Percentiles rank a stretch among this genome's conserved stretches.
phyloP scores from a whole-genome alignment of 2,797 vertebrate species.

The Myotis vivesi region DNA sequence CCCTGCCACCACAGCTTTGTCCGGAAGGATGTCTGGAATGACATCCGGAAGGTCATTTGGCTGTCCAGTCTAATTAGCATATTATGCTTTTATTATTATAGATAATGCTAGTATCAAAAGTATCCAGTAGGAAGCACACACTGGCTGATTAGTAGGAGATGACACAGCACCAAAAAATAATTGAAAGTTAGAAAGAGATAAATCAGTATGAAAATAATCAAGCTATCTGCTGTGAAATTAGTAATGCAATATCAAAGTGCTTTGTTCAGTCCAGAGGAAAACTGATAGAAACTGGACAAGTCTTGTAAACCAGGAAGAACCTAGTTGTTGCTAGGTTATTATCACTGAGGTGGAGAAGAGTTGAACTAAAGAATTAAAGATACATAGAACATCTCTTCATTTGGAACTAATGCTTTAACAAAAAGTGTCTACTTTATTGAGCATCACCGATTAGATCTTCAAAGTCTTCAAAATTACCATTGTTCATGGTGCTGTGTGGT shows the following conservation, averaged over 20 bases:
- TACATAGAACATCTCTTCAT: background rate
- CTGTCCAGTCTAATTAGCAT: too few species aligned
- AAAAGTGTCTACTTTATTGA: background rate
- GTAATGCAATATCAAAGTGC: background rate
- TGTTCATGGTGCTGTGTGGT: background rate
- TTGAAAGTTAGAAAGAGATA: conserved; percentile 4
- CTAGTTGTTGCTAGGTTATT: background rate
- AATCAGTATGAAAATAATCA: background rate
- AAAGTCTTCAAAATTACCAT: background rate
- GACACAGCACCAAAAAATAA: background rate
- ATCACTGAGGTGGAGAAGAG: background rate
- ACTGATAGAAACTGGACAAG: background rate
- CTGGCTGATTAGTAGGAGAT: background rate
- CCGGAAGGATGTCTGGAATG: too few species aligned
- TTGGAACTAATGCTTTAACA: background rate
- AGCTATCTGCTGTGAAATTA: background rate
- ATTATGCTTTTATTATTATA: too few species aligned
- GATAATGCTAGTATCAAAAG: background rate
- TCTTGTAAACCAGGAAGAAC: background rate
- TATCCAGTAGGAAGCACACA: background rate
- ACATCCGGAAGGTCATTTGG: accelerated
- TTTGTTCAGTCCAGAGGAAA: background rate
- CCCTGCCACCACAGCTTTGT: too few species aligned
- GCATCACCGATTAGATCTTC: background rate
- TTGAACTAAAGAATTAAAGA: background rate